Percentiles rank a stretch among this genome's conserved stretches.
phyloP scores from a whole-genome alignment of 2,888 invertebrate genomes.

The Lampropteryx suffumata region DNA sequence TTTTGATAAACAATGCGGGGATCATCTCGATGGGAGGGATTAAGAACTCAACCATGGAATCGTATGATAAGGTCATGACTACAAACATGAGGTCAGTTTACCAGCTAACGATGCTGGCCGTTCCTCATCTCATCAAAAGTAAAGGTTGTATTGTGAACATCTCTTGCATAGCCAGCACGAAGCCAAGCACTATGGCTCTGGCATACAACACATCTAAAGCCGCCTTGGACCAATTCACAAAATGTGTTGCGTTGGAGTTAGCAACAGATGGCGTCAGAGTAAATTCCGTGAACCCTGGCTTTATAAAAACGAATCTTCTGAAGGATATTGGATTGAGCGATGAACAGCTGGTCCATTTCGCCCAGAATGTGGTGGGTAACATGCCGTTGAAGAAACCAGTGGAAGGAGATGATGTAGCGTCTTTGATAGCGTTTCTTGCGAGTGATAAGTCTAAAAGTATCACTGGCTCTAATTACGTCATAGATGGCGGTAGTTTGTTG shows the following conservation, averaged over 20 bases:
- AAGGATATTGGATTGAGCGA: constrained; percentile 82
- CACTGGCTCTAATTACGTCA: constrained; percentile 86
- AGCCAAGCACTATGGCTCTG: constrained; percentile 87
- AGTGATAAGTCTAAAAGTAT: constrained; percentile 93
- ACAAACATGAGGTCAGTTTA: constrained; percentile 92
- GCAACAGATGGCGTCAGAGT: constrained; percentile 91
- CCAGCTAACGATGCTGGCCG: constrained; percentile 90
- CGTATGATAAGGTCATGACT: constrained; percentile 93
- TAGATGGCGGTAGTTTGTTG: constrained; percentile 65
- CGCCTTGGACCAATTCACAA: constrained; percentile 96
- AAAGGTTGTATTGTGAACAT: constrained; percentile 96
- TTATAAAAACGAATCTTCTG: constrained; percentile 92
- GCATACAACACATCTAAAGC: constrained; percentile 96
- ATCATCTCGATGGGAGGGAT: constrained; percentile 89
- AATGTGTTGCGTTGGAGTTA: constrained; percentile 93
- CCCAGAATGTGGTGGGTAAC: constrained; percentile 84
- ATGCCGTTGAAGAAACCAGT: constrained; percentile 95
- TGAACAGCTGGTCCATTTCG: constrained; percentile 90
- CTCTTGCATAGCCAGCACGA: constrained; percentile 91
- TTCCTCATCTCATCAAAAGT: constrained; percentile 89
- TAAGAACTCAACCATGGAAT: constrained; percentile 90
- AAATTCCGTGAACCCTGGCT: constrained; percentile 97
- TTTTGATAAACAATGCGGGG: constrained; percentile 94
- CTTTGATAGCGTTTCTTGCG: constrained; percentile 93
- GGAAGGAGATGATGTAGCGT: constrained; percentile 91